phyloP scores from a whole-genome alignment of 2,888 invertebrate genomes.

The Tolmerus cingulatus region DNA sequence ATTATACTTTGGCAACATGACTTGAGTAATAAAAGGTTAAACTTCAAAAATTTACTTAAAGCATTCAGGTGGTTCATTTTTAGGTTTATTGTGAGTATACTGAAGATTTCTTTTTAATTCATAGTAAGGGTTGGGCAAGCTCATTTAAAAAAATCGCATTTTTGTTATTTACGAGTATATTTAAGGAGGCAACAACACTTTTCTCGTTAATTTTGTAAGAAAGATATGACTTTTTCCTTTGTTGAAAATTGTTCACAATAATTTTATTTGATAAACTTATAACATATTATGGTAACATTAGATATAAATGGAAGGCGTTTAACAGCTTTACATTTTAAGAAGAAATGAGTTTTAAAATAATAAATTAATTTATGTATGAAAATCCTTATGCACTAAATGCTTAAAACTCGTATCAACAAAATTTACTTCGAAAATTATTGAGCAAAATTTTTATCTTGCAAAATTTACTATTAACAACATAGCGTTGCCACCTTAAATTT shows the following conservation, averaged over 20 bases:
- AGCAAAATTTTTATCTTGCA: background rate
- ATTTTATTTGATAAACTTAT: background rate
- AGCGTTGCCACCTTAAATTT: background rate
- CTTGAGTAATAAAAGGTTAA: background rate
- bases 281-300: background rate
- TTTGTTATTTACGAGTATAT: background rate
- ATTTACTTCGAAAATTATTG: background rate
- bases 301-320: background rate
- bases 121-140: background rate
- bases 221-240: too few species aligned
- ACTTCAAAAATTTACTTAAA: constrained; percentile 1
- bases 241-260: background rate
- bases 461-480: background rate
- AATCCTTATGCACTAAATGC: background rate
- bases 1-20: constrained; percentile 26
- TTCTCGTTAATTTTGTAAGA: background rate
- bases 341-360: background rate
- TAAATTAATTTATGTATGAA: background rate
- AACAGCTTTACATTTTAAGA: background rate
- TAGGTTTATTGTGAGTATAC: background rate
- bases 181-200: background rate
- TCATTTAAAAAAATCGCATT: background rate
- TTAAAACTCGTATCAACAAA: background rate
- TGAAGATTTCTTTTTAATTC: background rate
- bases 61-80: background rate